Evolutionary conservation across 2,113 vertebrate species (phyloP).

Genomic region (Scolopax mira): DNA sequence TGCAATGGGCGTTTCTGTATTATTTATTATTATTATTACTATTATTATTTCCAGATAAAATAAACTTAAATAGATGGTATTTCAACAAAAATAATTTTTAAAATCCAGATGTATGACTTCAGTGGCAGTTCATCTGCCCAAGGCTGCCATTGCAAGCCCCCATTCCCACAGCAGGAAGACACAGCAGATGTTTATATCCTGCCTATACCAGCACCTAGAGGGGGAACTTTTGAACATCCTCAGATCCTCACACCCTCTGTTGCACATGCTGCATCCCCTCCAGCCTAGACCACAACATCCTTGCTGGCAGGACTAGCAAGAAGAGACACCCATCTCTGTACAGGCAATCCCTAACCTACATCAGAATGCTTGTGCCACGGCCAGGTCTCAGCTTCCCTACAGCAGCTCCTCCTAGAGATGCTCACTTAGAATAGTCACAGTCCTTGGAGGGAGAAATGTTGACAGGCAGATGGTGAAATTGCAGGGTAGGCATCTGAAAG

Average conservation of each 20-base stretch:
- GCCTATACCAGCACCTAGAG: background rate
- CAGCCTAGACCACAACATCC: background rate
- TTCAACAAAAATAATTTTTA: background rate
- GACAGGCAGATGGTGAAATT: background rate
- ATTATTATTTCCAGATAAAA: background rate
- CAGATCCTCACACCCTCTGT: background rate
- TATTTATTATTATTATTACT: too few species aligned
- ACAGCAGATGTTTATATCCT: background rate
- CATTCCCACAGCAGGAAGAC: background rate
- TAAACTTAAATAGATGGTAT: background rate
- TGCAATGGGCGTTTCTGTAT: background rate
- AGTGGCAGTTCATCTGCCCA: background rate
- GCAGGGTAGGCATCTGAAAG: background rate
- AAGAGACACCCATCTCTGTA: background rate
- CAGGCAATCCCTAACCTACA: background rate
- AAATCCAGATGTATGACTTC: background rate
- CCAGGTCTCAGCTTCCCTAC: background rate
- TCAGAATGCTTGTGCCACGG: accelerated
- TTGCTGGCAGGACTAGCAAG: background rate
- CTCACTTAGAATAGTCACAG: too few species aligned
- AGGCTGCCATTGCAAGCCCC: background rate
- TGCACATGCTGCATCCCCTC: background rate
- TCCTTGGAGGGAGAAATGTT: background rate
- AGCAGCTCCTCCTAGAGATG: background rate
- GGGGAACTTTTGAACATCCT: background rate